Evolutionary conservation across 2,113 vertebrate genomes (phyloP).

Genomic region (Larimichthys polyactis): DNA sequence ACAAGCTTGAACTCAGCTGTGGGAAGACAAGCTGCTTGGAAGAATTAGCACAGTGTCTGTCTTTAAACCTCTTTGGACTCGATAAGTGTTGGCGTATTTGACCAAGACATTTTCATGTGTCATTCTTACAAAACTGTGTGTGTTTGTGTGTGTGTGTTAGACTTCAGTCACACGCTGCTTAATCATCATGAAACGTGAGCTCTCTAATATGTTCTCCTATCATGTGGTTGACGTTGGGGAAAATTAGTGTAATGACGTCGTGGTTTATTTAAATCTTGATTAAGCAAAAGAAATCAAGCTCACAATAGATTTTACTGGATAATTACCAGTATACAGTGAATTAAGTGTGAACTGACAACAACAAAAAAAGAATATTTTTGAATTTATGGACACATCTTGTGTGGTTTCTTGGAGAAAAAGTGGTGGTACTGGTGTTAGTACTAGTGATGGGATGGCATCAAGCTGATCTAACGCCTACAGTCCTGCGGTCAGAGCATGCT

Average conservation of each 20-base stretch:
- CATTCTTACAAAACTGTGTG: constrained; percentile 25
- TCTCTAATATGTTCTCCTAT: constrained; percentile 30
- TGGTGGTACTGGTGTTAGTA: neutral
- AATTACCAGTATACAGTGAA: constrained; percentile 2
- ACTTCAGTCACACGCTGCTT: constrained; percentile 63
- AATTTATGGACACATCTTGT: neutral
- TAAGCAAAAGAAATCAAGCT: constrained; percentile 10
- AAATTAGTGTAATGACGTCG: constrained; percentile 33
- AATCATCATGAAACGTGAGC: constrained; percentile 59
- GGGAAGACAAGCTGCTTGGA: constrained; percentile 67
- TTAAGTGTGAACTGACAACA: neutral
- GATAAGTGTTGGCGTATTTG: constrained; percentile 60
- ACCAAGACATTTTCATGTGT: constrained; percentile 60
- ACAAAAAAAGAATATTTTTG: neutral
- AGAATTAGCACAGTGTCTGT: constrained; percentile 67
- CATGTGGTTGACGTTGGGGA: constrained; percentile 24
- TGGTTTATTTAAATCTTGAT: constrained; percentile 30
- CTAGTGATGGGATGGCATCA: neutral
- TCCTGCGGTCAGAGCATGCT: constrained; percentile 22
- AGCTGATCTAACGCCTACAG: constrained; percentile 52
- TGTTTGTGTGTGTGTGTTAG: constrained; percentile 29
- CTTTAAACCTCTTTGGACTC: constrained; percentile 53
- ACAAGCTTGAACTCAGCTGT: constrained; percentile 54
- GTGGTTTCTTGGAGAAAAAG: neutral
- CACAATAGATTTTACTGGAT: neutral